Percentiles rank a stretch among this genome's conserved stretches.
Evolutionary conservation across 1,140 invertebrate genomes (phyloP).

Genomic region (Drosophila pruinosa): DNA sequence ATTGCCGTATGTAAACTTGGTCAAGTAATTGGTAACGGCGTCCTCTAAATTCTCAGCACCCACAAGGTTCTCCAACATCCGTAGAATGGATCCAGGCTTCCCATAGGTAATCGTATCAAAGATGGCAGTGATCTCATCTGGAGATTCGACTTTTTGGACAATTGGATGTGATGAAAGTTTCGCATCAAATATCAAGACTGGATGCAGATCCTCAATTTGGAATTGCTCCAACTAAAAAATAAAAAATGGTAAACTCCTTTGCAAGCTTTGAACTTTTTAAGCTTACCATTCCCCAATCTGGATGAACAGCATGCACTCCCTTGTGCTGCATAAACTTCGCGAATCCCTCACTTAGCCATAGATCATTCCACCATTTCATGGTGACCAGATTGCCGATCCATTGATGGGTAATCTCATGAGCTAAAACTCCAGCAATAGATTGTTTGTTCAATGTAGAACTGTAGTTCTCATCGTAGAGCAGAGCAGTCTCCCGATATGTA

Average conservation of each 20-base stretch:
- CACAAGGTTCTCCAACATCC: conserved; percentile 95
- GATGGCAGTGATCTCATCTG: conserved; percentile 94
- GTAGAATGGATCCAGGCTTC: conserved; percentile 95
- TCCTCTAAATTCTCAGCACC: conserved; percentile 89
- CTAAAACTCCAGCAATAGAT: conserved; percentile 90
- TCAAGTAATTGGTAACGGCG: conserved; percentile 90
- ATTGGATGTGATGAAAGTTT: conserved; percentile 94
- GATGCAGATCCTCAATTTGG: conserved; percentile 87
- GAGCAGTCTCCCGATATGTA: conserved; percentile 91
- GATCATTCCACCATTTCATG: conserved; percentile 95
- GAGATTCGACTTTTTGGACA: conserved; percentile 90
- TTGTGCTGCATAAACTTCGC: conserved; percentile 94
- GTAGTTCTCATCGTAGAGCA: conserved; percentile 88
- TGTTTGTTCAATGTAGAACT: conserved; percentile 90
- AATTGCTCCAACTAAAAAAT: conserved; percentile 87
- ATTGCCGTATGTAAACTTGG: conserved; percentile 88
- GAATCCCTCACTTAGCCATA: conserved; percentile 97
- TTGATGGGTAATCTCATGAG: conserved; percentile 96
- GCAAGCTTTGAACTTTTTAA: too few species aligned
- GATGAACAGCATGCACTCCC: conserved; percentile 87
- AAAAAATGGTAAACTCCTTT: background rate
- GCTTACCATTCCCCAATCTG: conserved; percentile 92
- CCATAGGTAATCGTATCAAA: conserved; percentile 96
- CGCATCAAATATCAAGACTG: conserved; percentile 90
- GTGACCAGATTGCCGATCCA: conserved; percentile 96